A percentile compares a stretch with the other conserved stretches of the same genome.
Conservation (phyloP, 2,888 invertebrate species). For the Pediacus dermestoides region DNA sequence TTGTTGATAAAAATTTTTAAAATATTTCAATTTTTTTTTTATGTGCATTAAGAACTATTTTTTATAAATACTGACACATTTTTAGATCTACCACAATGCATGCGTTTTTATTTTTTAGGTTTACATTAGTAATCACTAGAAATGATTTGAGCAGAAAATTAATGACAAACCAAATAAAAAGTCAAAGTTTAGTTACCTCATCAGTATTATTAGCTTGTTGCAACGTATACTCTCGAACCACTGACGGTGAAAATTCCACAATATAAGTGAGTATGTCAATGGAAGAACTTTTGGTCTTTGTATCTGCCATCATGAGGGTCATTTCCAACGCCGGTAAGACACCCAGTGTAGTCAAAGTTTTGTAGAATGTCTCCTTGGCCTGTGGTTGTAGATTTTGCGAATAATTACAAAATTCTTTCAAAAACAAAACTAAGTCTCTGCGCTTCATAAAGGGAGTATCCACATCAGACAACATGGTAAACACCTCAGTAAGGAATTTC, state of each 20-base stretch:
- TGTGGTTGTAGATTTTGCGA: constrained; percentile 97
- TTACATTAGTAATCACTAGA: too few relatives aligned
- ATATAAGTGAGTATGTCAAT: constrained; percentile 98
- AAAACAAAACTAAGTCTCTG: constrained; percentile 91
- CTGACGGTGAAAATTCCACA: constrained; percentile 96
- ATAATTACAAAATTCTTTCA: constrained; percentile 99
- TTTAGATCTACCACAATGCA: too few relatives aligned
- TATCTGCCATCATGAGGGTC: constrained; percentile 86
- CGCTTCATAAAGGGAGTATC: constrained; percentile 80
- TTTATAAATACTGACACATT: too few relatives aligned
- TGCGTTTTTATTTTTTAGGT: too few relatives aligned
- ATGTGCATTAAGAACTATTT: too few relatives aligned
- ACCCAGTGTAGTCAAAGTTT: constrained; percentile 84
- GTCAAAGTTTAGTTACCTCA: constrained; percentile 60
- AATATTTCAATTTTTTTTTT: too few relatives aligned
- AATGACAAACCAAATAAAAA: not conserved
- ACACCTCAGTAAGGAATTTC: constrained; percentile 91
- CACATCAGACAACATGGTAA: constrained; percentile 87
- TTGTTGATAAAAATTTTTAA: too few relatives aligned
- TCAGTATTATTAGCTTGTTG: constrained; percentile 87
- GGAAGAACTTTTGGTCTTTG: constrained; percentile 92
- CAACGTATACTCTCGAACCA: constrained; percentile 94
- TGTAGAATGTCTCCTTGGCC: constrained; percentile 96
- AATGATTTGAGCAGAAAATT: too few relatives aligned
- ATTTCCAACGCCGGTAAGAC: constrained; percentile 87